Evolutionary conservation across 1,140 invertebrate genomes (phyloP).

Genomic region (Coenobita brevimanus): DNA sequence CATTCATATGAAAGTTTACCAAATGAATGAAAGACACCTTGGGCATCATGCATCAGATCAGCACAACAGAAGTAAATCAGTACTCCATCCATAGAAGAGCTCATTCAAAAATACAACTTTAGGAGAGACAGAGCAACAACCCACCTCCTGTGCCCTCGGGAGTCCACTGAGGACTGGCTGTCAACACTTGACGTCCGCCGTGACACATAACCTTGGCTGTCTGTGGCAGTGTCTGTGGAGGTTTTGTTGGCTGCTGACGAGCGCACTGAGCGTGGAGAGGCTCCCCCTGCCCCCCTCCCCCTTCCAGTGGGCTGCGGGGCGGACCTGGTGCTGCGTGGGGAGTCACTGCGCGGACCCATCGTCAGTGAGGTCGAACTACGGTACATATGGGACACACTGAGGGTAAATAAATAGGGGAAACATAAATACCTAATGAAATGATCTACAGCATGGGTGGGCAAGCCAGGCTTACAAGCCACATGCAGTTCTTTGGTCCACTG

Average conservation of each 20-base stretch:
- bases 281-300: constrained; percentile 3
- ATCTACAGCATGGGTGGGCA: too few species aligned
- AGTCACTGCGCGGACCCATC: constrained; percentile 42
- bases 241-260: constrained; percentile 15
- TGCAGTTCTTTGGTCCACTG: too few species aligned
- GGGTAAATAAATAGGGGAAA: background rate
- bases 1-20: too few species aligned
- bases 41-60: too few species aligned
- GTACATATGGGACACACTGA: constrained; percentile 60
- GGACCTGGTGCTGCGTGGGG: constrained; percentile 64
- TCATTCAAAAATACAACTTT: too few species aligned
- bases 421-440: too few species aligned
- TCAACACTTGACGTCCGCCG: constrained; percentile 81
- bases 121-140: constrained; percentile 7
- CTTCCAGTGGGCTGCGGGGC: constrained; percentile 51
- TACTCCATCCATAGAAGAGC: too few species aligned
- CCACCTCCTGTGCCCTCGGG: constrained; percentile 70
- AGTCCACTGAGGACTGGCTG: constrained; percentile 87
- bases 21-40: too few species aligned
- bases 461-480: too few species aligned
- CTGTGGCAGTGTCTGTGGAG: too few species aligned
- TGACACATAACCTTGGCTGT: constrained; percentile 74
- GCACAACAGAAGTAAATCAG: too few species aligned
- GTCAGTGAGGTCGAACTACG: constrained; percentile 66
- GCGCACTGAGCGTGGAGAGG: constrained; percentile 7